These are phyloP conservation scores for Rhynchonycteris naso DNA, from an alignment of 2,797 vertebrate genomes.

Conservation along the genomic window DNA sequence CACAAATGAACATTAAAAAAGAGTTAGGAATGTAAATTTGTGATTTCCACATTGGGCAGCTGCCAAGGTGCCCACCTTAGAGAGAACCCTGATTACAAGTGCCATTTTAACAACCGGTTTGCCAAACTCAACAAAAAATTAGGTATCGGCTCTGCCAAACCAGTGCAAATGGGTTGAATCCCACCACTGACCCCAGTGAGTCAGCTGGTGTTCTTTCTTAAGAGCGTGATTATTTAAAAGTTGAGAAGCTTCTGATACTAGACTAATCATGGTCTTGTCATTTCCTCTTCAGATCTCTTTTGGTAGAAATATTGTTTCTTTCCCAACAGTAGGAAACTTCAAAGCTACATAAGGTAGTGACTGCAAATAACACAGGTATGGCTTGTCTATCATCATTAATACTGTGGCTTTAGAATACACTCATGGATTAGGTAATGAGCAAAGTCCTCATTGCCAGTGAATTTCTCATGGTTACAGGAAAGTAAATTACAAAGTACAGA, in stretches of 20 bases:
- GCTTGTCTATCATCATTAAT: not conserved
- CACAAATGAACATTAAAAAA: too few species aligned
- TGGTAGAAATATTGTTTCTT: slow-evolving; percentile 26
- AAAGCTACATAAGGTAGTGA: slow-evolving; percentile 1
- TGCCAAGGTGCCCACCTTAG: too few species aligned
- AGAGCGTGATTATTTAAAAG: slow-evolving; percentile 39
- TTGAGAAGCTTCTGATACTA: slow-evolving; percentile 32
- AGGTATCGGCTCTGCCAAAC: too few species aligned
- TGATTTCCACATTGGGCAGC: too few species aligned
- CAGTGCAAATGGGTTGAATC: too few species aligned
- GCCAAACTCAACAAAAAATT: too few species aligned
- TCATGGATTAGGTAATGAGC: not conserved
- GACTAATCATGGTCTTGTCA: slow-evolving; percentile 34
- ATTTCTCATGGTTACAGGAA: slow-evolving; percentile 24
- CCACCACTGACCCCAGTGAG: not conserved
- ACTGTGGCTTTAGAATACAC: not conserved
- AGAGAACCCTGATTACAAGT: too few species aligned
- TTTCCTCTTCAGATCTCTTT: slow-evolving; percentile 42
- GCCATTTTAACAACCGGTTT: too few species aligned
- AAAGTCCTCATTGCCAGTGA: not conserved
- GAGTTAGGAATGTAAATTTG: too few species aligned
- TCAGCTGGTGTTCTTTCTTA: not conserved
- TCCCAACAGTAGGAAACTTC: slow-evolving; percentile 39
- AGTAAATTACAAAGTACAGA: not conserved
- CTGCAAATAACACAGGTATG: slow-evolving; percentile 16